A percentile compares a stretch with the other conserved stretches of the same genome.
Evolutionary conservation across 2,888 invertebrate species (phyloP).

Genomic region (Drosophila sordidapex): DNA sequence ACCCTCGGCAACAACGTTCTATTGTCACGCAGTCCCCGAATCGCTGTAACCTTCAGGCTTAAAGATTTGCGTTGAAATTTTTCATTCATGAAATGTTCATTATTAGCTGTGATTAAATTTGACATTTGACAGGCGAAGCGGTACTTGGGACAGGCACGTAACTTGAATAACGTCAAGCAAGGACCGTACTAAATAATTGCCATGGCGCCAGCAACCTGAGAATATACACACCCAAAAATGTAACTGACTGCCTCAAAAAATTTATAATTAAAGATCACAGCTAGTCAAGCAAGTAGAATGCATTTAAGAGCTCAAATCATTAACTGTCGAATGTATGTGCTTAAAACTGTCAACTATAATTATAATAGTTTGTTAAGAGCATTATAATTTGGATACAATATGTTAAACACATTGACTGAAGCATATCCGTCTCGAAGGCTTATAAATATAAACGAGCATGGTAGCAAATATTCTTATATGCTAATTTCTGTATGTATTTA

Average conservation of each 20-base stretch:
- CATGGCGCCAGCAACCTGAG: not conserved
- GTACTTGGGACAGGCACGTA: conserved; percentile 40
- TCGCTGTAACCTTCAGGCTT: conserved; percentile 19
- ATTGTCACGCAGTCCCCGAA: conserved; percentile 63
- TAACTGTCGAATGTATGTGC: not conserved
- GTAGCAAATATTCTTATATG: not conserved
- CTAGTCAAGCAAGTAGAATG: conserved; percentile 5
- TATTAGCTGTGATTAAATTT: conserved; percentile 67
- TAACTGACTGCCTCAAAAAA: conserved; percentile 22
- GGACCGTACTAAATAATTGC: conserved; percentile 28
- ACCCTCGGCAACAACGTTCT: conserved; percentile 44
- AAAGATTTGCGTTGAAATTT: conserved; percentile 41
- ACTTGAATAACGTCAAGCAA: conserved; percentile 24
- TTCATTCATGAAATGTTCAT: conserved; percentile 65
- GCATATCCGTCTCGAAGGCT: not conserved
- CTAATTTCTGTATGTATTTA: not conserved
- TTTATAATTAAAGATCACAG: conserved; percentile 26
- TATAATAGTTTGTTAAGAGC: not conserved
- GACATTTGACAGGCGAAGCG: conserved; percentile 58
- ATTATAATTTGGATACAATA: not conserved
- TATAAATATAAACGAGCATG: not conserved
- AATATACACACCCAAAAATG: conserved; percentile 15
- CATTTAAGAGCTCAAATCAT: not conserved
- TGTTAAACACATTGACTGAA: not conserved
- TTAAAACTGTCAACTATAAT: not conserved